Evolutionary conservation across 1,140 invertebrate species (phyloP), one percentile per base, ranked within the genome.

Genomic region (Drosophila micromelanica): DNA sequence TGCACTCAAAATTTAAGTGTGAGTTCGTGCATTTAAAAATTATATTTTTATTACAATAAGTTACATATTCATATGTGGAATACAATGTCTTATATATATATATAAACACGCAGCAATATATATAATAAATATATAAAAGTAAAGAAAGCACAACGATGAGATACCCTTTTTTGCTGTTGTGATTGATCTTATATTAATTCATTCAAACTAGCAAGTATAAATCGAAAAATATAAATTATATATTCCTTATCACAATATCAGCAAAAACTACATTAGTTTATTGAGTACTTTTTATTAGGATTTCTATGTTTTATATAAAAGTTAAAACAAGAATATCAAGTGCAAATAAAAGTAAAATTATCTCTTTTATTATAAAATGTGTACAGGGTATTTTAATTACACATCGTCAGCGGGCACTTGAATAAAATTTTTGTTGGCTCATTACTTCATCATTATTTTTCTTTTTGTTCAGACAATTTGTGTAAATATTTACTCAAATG

Each of bases 401-500:
- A 57, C 20, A 52, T n/a, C 32, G n/a, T 27, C 59, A 32, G 40
- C 49, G 35, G 17, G 61, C 51, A 45, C n/a, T 59, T 65, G 59
- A 72, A 57, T 67, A 38, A 20, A 38, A 65, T 57, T 52, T 59
- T 67, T 32, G 62, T 43, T 40, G n/a, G 20, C 54, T 40, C 54
- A 72, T 72, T 67, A 72, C 46, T 67, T 52, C 45, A 59, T 59
- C 12, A 32, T 45, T 43, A 45, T 57, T 32, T 15, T 30, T 0
- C 40, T 49, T 32, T 30, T 52, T 7, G 7, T 35, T 32, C 57
- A 69, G 62, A 73, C 74, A 74, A 81, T 59, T 54, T 77, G 72
- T 61, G 67, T 17, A 80, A 76, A 80, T 78, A 82, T 82, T 82
- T 74, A 35, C 46, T 54, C 68, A 81, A 68, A 55, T 73, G 56